phyloP scores from a whole-genome alignment of 1,140 invertebrate genomes.

The Calliphora vicina region DNA sequence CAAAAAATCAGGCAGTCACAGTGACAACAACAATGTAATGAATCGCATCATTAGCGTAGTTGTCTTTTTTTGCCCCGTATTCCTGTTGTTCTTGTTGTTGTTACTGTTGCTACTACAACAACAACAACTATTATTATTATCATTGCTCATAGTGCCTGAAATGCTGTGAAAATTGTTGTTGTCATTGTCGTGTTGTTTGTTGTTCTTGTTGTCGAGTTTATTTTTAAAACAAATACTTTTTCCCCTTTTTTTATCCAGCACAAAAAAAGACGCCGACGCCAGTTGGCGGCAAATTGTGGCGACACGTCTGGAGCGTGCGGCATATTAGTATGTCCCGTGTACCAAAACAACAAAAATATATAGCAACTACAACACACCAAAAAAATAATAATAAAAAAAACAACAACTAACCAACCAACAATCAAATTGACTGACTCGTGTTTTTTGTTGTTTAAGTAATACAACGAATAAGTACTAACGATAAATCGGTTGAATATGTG shows the following conservation, averaged over 20 bases:
- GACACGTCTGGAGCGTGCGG: constrained; percentile 59
- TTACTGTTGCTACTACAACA: not conserved
- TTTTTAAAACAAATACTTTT: constrained; percentile 30
- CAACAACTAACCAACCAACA: constrained; percentile 37
- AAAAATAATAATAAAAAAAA: constrained; percentile 23
- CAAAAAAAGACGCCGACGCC: constrained; percentile 39
- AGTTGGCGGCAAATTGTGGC: constrained; percentile 61
- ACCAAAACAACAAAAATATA: not conserved
- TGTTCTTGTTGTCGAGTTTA: constrained; percentile 30
- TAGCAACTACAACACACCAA: constrained; percentile 33
- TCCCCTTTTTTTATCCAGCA: constrained; percentile 6
- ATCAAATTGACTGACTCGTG: constrained; percentile 25
- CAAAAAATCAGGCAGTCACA: not conserved
- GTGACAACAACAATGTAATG: constrained; percentile 34
- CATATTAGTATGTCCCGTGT: constrained; percentile 40
- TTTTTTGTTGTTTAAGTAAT: not conserved
- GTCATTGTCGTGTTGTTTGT: constrained; percentile 36
- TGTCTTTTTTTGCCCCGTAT: not conserved
- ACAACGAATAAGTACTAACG: not conserved
- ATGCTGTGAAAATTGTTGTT: constrained; percentile 50
- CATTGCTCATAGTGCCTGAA: constrained; percentile 38
- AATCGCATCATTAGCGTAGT: constrained; percentile 27
- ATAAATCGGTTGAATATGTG: not conserved
- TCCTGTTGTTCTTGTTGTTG: not conserved
- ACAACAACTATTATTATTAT: not conserved